Evolutionary conservation across 2,113 vertebrate genomes (phyloP).

Genomic region (Tragulus kanchil): DNA sequence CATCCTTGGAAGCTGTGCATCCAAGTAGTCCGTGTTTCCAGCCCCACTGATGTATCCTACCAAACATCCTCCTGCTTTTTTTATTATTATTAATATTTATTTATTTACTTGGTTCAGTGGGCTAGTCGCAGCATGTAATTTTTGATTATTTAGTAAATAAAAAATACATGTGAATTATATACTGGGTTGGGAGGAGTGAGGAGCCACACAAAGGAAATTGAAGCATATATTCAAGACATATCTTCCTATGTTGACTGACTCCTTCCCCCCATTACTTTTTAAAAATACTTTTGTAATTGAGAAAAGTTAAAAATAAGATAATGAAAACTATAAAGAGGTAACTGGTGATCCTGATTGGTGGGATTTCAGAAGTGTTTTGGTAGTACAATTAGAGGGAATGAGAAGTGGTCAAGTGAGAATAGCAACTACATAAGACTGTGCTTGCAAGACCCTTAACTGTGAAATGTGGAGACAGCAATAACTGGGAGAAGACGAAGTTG

Average conservation of each 20-base stretch:
- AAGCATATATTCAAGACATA: neutral
- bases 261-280: neutral
- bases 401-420: neutral
- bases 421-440: neutral
- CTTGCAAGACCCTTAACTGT: neutral
- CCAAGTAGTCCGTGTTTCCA: neutral
- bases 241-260: neutral
- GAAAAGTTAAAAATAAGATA: constrained; percentile 43
- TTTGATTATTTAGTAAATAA: too few species aligned
- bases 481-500: neutral
- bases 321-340: neutral
- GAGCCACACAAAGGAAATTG: neutral
- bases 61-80: neutral
- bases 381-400: neutral
- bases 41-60: neutral
- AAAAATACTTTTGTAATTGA: constrained; percentile 6
- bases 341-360: neutral
- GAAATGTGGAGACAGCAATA: neutral
- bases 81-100: too few species aligned
- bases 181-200: neutral
- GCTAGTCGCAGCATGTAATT: too few species aligned
- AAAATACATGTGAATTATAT: too few species aligned
- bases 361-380: neutral
- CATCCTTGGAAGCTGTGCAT: neutral
- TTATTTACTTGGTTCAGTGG: too few species aligned